A percentile compares a stretch with the other conserved stretches of the same genome.
Conservation (phyloP, 2,113 vertebrate species). For the Balaeniceps rex region DNA sequence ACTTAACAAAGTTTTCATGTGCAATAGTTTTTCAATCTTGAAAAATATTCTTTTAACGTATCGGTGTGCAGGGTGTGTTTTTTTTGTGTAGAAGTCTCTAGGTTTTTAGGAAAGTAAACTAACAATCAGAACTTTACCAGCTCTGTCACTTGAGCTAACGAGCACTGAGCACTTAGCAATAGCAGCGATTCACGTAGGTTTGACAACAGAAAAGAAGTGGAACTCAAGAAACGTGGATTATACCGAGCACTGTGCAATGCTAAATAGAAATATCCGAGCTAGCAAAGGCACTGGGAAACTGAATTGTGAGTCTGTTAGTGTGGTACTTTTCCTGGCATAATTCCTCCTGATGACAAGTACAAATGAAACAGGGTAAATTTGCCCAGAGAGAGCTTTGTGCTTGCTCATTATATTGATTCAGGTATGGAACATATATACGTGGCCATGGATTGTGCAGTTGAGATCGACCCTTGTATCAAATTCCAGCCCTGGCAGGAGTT, state of each 20-base stretch:
- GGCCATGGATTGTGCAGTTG: neutral
- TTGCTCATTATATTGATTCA: neutral
- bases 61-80: neutral
- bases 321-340: neutral
- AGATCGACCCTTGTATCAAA: neutral
- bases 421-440: neutral
- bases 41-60: neutral
- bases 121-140: neutral
- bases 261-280: neutral
- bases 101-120: neutral
- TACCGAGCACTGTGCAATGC: neutral
- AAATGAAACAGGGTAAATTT: neutral
- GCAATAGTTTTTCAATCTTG: neutral
- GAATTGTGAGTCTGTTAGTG: neutral
- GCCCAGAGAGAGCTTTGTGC: neutral
- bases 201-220: neutral
- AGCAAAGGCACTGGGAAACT: neutral
- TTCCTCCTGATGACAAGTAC: neutral
- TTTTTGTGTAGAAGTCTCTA: neutral
- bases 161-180: neutral
- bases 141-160: neutral
- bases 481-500: neutral
- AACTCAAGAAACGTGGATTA: neutral
- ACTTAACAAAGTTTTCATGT: neutral
- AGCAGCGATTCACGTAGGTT: neutral